Percentiles rank a stretch among this genome's conserved stretches.
Evolutionary conservation across 1,140 invertebrate species (phyloP).

Genomic region (Brachionus plicatilis): DNA sequence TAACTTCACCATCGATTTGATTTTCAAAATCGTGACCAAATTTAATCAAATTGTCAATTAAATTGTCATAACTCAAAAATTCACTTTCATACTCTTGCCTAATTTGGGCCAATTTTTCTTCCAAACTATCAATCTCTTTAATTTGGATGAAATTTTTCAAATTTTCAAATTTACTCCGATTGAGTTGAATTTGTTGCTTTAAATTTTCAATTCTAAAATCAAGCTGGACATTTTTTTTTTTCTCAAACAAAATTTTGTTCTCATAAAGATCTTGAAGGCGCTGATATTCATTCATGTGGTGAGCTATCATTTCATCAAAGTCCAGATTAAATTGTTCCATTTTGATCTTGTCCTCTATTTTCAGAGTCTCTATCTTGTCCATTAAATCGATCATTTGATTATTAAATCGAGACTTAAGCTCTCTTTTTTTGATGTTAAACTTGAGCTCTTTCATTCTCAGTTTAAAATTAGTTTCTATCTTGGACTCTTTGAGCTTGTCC

Average conservation of each 20-base stretch:
- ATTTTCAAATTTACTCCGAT: not conserved
- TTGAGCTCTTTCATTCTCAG: slow-evolving; percentile 59
- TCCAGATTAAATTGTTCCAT: not conserved
- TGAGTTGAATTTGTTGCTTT: not conserved
- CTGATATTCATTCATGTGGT: not conserved
- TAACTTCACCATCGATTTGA: not conserved
- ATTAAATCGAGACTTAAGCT: not conserved
- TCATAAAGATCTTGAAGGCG: not conserved
- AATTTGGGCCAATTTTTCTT: not conserved
- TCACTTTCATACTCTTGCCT: not conserved
- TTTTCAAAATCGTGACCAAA: not conserved
- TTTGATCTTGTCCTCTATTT: not conserved
- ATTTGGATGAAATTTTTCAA: not conserved
- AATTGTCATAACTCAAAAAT: not conserved
- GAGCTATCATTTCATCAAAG: not conserved
- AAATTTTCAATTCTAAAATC: not conserved
- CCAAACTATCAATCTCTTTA: not conserved
- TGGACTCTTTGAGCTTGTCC: slow-evolving; percentile 57
- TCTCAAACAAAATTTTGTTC: not conserved
- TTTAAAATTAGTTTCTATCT: slow-evolving; percentile 60
- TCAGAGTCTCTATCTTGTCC: not conserved
- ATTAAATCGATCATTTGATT: slow-evolving; percentile 15
- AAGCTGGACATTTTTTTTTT: not conserved
- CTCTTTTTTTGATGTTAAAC: slow-evolving; percentile 56
- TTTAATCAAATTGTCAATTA: not conserved